Evolutionary conservation across 2,888 invertebrate genomes (phyloP).

Genomic region (Phragmatobia fuliginosa): DNA sequence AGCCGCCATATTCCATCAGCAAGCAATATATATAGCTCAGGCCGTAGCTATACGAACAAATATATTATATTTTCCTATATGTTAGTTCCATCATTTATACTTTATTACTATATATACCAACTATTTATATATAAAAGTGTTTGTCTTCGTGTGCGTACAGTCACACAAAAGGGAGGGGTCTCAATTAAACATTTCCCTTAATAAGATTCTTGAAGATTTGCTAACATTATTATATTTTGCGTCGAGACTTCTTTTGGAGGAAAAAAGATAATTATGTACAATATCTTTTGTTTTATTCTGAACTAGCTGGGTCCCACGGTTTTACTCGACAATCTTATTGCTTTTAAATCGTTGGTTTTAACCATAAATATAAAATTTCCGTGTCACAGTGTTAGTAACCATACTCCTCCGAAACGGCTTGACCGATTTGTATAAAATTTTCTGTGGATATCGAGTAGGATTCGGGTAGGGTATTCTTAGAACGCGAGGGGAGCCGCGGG

Average conservation of each 20-base stretch:
- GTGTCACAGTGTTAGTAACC: too few species aligned
- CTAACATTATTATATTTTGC: constrained; percentile 38
- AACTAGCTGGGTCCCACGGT: not conserved
- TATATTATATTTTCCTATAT: constrained; percentile 86
- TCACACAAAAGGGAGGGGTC: constrained; percentile 57
- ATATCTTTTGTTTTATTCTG: not conserved
- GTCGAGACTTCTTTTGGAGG: not conserved
- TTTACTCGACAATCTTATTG: too few species aligned
- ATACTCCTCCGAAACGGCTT: too few species aligned
- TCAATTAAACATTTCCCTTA: constrained; percentile 84
- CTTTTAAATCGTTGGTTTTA: too few species aligned
- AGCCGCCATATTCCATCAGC: constrained; percentile 61
- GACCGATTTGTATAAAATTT: too few species aligned
- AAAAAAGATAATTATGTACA: not conserved
- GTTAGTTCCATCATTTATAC: constrained; percentile 86
- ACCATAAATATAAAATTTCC: too few species aligned
- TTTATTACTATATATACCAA: constrained; percentile 85
- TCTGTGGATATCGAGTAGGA: too few species aligned
- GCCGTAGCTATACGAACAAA: constrained; percentile 81
- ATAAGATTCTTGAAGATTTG: constrained; percentile 63
- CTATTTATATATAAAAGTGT: constrained; percentile 71
- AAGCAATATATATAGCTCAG: constrained; percentile 80
- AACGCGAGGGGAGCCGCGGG: too few species aligned
- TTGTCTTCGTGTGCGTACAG: constrained; percentile 43
- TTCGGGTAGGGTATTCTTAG: too few species aligned